Percentiles rank a stretch among this genome's conserved stretches.
phyloP scores from a whole-genome alignment of 2,113 vertebrate genomes.

The Hemibagrus wyckioides region DNA sequence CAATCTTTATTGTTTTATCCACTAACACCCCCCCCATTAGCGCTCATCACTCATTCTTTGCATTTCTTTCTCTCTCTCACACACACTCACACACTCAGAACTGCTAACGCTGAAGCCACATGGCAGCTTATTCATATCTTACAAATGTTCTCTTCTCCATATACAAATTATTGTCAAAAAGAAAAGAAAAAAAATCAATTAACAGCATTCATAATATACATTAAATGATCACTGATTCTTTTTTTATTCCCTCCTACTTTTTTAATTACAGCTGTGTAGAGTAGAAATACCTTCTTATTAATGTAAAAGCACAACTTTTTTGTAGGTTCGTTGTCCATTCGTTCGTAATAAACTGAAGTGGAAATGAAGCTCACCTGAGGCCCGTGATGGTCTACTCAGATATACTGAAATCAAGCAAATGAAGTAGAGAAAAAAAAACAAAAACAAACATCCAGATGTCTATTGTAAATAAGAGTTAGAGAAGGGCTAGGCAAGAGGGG shows the following conservation, averaged over 20 bases:
- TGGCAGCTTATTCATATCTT: slow-evolving; percentile 72
- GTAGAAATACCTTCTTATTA: slow-evolving; percentile 64
- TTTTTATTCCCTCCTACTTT: slow-evolving; percentile 32
- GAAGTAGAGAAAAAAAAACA: slow-evolving; percentile 51
- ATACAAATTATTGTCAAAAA: slow-evolving; percentile 73
- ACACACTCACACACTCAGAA: slow-evolving; percentile 40
- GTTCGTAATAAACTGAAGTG: slow-evolving; percentile 54
- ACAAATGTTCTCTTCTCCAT: slow-evolving; percentile 69
- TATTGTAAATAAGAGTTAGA: slow-evolving; percentile 49
- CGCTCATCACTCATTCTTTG: slow-evolving; percentile 39
- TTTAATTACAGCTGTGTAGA: slow-evolving; percentile 57
- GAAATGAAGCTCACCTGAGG: slow-evolving; percentile 57
- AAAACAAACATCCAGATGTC: slow-evolving; percentile 66
- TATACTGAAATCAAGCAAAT: slow-evolving; percentile 64
- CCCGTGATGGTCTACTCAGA: slow-evolving; percentile 60
- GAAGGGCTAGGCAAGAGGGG: slow-evolving; percentile 54
- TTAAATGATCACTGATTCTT: slow-evolving; percentile 64
- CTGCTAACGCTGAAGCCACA: slow-evolving; percentile 65
- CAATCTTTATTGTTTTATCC: slow-evolving; percentile 58
- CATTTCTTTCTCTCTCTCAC: slow-evolving; percentile 31
- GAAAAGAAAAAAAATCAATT: slow-evolving; percentile 56
- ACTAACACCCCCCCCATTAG: slow-evolving; percentile 41
- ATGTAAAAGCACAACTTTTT: slow-evolving; percentile 50
- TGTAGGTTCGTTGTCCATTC: slow-evolving; percentile 48
- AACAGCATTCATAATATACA: slow-evolving; percentile 70